phyloP scores from a whole-genome alignment of 2,113 vertebrate species.

The Athene noctua region DNA sequence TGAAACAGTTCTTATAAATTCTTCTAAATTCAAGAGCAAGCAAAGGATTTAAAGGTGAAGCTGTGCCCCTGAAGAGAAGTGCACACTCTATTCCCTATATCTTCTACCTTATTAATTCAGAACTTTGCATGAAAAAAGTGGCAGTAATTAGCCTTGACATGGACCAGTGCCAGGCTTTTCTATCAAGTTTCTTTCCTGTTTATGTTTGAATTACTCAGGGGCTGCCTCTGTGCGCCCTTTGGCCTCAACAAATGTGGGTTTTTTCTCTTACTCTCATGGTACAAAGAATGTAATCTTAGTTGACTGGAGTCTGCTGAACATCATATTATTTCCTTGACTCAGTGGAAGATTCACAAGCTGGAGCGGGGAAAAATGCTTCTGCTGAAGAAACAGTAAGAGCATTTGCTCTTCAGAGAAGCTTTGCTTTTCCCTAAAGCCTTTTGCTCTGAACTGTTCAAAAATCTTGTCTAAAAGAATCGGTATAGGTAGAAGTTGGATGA shows the following conservation, averaged over 20 bases:
- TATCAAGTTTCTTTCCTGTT: slow-evolving; percentile 81
- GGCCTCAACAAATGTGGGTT: slow-evolving; percentile 34
- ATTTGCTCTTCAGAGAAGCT: not conserved
- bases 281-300: slow-evolving; percentile 76
- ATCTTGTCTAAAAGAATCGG: not conserved
- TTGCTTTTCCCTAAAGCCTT: not conserved
- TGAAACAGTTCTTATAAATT: not conserved
- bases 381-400: not conserved
- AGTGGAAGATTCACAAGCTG: slow-evolving; percentile 39
- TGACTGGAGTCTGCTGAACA: slow-evolving; percentile 67
- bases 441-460: not conserved
- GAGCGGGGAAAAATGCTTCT: not conserved
- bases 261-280: slow-evolving; percentile 47
- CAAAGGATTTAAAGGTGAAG: not conserved
- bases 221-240: slow-evolving; percentile 64
- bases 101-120: slow-evolving; percentile 68
- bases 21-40: not conserved
- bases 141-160: slow-evolving; percentile 73
- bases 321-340: slow-evolving; percentile 66
- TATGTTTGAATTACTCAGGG: slow-evolving; percentile 73
- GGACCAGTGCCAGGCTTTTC: slow-evolving; percentile 65
- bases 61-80: slow-evolving; percentile 1
- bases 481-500: not conserved
- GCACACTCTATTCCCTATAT: not conserved
- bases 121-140: slow-evolving; percentile 53